Percentiles rank a stretch among this genome's conserved stretches.
Conservation (phyloP, 1,140 invertebrate species). For the Portunus trituberculatus region DNA sequence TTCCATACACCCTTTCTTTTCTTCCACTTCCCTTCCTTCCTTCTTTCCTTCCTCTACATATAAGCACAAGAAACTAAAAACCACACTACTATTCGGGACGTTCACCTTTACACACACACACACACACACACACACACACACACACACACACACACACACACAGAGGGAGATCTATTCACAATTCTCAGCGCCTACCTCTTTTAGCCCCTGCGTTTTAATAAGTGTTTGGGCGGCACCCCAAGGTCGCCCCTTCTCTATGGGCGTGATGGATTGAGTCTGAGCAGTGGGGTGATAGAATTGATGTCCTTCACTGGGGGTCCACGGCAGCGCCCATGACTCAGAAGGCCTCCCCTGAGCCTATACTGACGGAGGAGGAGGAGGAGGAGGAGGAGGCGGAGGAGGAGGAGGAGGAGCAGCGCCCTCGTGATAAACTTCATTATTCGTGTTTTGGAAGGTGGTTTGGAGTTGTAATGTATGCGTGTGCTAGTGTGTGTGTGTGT, state of each 20-base stretch:
- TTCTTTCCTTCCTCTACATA: background rate
- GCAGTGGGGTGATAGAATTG: background rate
- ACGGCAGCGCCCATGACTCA: background rate
- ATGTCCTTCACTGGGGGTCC: background rate
- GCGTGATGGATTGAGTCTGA: background rate
- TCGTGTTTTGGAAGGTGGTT: background rate
- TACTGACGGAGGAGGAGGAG: background rate
- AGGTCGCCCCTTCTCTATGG: background rate
- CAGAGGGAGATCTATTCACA: background rate
- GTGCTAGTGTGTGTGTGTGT: background rate
- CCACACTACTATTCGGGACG: background rate
- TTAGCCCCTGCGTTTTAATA: background rate
- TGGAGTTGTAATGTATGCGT: background rate
- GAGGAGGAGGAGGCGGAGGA: background rate
- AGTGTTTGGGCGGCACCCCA: background rate
- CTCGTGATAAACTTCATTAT: background rate
- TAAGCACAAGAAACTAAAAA: background rate
- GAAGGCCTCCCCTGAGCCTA: background rate
- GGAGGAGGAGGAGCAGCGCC: background rate
- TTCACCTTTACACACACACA: conserved; percentile 1
- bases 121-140: conserved; percentile 24
- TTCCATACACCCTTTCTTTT: too few relatives aligned
- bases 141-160: conserved; percentile 16
- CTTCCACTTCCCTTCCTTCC: too few relatives aligned
- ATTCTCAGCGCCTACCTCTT: background rate